Conservation (phyloP, 2,113 vertebrate genomes). For the Phaetusa simplex region DNA sequence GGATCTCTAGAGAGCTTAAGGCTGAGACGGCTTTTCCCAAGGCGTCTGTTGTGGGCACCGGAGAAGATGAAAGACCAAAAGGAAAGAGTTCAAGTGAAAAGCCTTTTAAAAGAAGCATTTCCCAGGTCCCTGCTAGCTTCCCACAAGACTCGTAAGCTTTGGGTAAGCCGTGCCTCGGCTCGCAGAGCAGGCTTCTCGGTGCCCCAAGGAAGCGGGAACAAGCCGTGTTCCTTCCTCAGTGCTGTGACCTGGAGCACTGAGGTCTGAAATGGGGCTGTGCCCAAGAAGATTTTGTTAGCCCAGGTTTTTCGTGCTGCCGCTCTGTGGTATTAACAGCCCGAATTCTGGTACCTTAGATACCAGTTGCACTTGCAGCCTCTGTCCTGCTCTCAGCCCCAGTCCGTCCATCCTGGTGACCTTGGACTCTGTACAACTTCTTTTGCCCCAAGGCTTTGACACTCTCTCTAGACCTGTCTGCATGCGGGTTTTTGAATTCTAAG, state of each 20-base stretch:
- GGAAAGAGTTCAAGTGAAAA: background rate
- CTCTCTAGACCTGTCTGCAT: background rate
- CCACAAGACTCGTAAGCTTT: background rate
- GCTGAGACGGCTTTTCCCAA: background rate
- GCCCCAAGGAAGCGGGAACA: background rate
- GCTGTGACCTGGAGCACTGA: background rate
- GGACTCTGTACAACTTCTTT: background rate
- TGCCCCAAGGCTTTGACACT: background rate
- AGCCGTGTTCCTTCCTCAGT: background rate
- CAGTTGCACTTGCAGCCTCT: background rate
- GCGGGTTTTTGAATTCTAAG: background rate
- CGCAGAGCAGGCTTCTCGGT: background rate
- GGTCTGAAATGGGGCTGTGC: rapidly evolving
- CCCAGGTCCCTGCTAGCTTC: background rate
- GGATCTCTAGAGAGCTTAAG: background rate
- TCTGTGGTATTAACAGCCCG: background rate
- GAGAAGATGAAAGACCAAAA: background rate
- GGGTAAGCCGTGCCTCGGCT: background rate
- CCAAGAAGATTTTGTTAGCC: background rate
- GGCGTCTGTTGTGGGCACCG: background rate
- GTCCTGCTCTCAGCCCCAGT: background rate
- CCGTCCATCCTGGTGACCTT: background rate
- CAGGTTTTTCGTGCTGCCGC: background rate
- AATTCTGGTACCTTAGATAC: background rate
- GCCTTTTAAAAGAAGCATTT: background rate